A percentile compares a stretch with the other conserved stretches of the same genome.
Evolutionary conservation across 1,140 invertebrate species (phyloP).

Genomic region (Sinonovacula constricta): DNA sequence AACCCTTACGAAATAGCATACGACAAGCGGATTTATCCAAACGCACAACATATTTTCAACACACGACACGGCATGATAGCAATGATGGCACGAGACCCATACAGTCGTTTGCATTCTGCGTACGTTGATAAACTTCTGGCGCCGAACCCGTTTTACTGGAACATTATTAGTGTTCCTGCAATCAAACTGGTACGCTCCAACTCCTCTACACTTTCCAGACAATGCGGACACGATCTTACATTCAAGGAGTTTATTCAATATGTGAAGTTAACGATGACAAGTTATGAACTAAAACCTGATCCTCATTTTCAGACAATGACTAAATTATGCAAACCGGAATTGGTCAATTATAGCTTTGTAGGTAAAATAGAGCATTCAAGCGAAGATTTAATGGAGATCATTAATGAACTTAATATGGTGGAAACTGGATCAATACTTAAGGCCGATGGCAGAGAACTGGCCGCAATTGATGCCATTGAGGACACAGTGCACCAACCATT

Average conservation of each 20-base stretch:
- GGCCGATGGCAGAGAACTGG: background rate
- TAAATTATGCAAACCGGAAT: constrained; percentile 1
- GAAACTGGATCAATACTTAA: background rate
- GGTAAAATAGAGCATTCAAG: constrained; percentile 19
- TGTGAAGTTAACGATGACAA: background rate
- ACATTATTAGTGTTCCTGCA: background rate
- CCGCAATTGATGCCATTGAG: background rate
- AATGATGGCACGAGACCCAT: constrained; percentile 23
- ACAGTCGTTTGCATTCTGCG: constrained; percentile 2
- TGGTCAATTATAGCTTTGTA: constrained; percentile 16
- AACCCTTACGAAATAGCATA: background rate
- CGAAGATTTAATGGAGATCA: background rate
- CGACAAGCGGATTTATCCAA: too few relatives aligned
- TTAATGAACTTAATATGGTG: background rate
- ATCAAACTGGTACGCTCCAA: background rate
- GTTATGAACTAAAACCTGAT: background rate
- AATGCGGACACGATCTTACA: constrained; percentile 24
- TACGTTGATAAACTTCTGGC: constrained; percentile 35
- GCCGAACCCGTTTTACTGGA: constrained; percentile 37
- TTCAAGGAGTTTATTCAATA: constrained; percentile 27
- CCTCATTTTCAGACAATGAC: background rate
- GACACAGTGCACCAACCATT: background rate
- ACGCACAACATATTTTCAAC: background rate
- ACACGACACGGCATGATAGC: background rate
- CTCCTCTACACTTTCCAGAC: background rate